Conservation (phyloP, 2,797 vertebrate genomes). For the Mormyrus proboscirostris region DNA sequence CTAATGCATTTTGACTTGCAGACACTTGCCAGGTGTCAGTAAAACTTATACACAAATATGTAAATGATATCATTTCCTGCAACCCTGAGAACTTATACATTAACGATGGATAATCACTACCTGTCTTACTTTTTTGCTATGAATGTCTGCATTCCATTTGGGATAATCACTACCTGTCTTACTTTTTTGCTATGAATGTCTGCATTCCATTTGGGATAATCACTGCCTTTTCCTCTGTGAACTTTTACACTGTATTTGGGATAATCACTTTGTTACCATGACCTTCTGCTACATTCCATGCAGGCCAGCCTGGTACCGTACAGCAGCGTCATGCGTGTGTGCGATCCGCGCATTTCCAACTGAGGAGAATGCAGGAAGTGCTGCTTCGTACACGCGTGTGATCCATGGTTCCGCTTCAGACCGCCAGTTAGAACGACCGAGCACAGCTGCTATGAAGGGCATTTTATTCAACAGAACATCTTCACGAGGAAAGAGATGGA, state of each 20-base stretch:
- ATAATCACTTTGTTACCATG: not conserved
- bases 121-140: not conserved
- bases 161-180: not conserved
- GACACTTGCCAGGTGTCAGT: not conserved
- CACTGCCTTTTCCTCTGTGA: not conserved
- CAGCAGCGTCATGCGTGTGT: not conserved
- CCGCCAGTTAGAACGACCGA: not conserved
- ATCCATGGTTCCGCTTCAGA: not conserved
- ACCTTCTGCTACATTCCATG: not conserved
- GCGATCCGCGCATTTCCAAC: not conserved
- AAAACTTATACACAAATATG: not conserved
- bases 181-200: not conserved
- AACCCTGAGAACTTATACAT: not conserved
- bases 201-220: not conserved
- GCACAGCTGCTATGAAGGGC: not conserved
- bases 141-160: not conserved
- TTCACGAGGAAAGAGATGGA: not conserved
- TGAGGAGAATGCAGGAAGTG: not conserved
- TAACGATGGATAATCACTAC: not conserved
- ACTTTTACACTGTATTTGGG: not conserved
- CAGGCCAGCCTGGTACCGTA: not conserved
- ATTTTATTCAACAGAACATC: not conserved
- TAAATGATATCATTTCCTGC: not conserved
- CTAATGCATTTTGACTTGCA: not conserved
- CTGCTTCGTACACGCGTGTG: not conserved